Percentiles rank a stretch among this genome's conserved stretches.
phyloP scores from a whole-genome alignment of 2,797 vertebrate genomes.

The Bryconaethiops microstoma region DNA sequence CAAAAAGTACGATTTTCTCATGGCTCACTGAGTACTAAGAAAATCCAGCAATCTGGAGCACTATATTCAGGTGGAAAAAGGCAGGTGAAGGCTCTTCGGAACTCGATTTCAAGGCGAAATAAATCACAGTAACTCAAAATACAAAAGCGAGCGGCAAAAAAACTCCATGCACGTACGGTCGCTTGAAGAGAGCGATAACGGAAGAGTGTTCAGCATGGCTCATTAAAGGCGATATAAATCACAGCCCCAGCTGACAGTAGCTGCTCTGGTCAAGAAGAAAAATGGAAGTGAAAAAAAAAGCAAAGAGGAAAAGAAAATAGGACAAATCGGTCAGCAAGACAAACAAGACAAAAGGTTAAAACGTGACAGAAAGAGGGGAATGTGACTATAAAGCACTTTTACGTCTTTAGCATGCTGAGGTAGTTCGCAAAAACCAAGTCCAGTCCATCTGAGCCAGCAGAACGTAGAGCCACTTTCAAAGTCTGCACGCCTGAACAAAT shows the following conservation, averaged over 20 bases:
- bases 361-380: background rate
- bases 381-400: background rate
- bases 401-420: background rate
- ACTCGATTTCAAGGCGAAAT: background rate
- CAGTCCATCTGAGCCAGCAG: background rate
- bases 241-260: background rate
- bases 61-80: background rate
- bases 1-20: background rate
- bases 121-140: background rate
- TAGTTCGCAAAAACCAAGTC: background rate
- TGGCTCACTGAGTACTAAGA: background rate
- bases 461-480: background rate
- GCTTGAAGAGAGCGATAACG: background rate
- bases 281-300: constrained; percentile 59
- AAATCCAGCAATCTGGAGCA: background rate
- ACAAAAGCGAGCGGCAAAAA: background rate
- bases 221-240: constrained; percentile 24
- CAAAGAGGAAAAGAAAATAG: constrained; percentile 40
- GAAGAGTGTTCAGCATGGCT: constrained; percentile 16
- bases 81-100: background rate
- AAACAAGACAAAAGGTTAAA: constrained; percentile 44
- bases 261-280: background rate
- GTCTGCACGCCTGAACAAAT: too few relatives aligned
- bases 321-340: constrained; percentile 10
- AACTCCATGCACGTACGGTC: background rate